phyloP scores from a whole-genome alignment of 2,113 vertebrate genomes.

The Mystacornis crossleyi region DNA sequence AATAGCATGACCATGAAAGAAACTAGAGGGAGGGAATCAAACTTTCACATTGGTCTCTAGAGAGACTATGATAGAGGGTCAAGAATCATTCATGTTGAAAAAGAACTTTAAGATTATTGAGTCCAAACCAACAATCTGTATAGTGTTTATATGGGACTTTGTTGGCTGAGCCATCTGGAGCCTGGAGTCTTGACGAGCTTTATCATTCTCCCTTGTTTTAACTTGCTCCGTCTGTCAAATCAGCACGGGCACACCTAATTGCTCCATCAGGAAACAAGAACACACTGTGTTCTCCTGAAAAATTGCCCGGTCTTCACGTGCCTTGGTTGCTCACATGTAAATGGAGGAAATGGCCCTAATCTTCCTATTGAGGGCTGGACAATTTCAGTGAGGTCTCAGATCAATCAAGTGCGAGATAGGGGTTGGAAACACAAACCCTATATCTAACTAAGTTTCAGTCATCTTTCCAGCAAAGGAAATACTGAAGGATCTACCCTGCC shows the following conservation, averaged over 20 bases:
- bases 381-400: neutral
- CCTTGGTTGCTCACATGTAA: neutral
- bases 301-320: neutral
- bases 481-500: neutral
- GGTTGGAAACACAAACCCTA: neutral
- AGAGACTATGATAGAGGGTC: neutral
- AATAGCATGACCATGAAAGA: neutral
- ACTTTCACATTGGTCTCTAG: neutral
- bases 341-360: neutral
- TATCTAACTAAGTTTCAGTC: neutral
- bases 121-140: neutral
- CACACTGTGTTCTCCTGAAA: neutral
- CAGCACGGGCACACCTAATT: neutral
- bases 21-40: neutral
- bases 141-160: neutral
- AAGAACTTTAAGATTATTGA: neutral
- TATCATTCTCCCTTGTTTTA: neutral
- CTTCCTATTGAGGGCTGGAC: neutral
- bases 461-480: neutral
- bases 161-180: neutral
- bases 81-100: neutral
- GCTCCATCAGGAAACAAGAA: neutral
- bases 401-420: neutral
- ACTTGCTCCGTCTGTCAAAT: neutral
- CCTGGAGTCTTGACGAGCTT: neutral